phyloP scores from a whole-genome alignment of 2,888 invertebrate genomes.

The Clitarchus hookeri region DNA sequence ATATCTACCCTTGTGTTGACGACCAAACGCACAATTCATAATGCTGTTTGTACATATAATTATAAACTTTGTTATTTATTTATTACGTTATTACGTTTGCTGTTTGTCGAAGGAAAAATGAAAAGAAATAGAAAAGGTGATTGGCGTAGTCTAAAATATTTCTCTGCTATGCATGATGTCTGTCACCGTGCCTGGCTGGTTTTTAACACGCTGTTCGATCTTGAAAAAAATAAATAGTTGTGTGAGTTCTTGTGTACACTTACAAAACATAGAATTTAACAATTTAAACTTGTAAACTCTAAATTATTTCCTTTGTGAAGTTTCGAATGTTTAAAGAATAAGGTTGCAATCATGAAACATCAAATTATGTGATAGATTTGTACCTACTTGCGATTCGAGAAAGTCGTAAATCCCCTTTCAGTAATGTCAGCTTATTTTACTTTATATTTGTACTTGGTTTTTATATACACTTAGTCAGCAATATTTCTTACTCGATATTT shows the following conservation, averaged over 20 bases:
- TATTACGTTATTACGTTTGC: slow-evolving; percentile 9
- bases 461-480: too few species aligned
- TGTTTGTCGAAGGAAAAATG: neutral
- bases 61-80: slow-evolving; percentile 2
- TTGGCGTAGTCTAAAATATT: neutral
- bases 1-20: neutral
- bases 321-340: neutral
- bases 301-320: too few species aligned
- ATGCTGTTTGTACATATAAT: slow-evolving; percentile 19
- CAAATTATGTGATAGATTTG: too few species aligned
- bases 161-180: neutral
- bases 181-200: neutral
- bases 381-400: too few species aligned
- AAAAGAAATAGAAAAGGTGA: neutral
- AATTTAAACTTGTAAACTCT: too few species aligned
- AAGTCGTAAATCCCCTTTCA: too few species aligned
- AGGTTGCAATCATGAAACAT: neutral
- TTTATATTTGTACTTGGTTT: too few species aligned
- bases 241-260: neutral
- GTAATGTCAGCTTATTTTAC: too few species aligned
- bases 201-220: neutral
- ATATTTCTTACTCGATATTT: too few species aligned
- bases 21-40: slow-evolving; percentile 22
- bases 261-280: neutral
- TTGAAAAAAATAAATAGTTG: neutral